Evolutionary conservation across 2,797 vertebrate genomes (phyloP).

Genomic region (Borostomias antarcticus): DNA sequence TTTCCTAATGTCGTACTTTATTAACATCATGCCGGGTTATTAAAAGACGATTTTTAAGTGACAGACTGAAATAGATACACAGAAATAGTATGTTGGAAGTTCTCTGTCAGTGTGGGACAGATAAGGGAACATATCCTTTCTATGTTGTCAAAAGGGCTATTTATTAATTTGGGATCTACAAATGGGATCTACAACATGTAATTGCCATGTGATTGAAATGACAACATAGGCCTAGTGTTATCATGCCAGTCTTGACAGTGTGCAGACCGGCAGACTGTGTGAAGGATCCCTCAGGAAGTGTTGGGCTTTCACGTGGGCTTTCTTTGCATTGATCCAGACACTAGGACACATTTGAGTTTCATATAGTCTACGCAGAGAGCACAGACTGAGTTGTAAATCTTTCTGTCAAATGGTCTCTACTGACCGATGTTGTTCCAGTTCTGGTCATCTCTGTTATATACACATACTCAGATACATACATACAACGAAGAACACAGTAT

Average conservation of each 20-base stretch:
- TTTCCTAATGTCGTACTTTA: slow-evolving; percentile 75
- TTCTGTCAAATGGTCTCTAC: slow-evolving; percentile 47
- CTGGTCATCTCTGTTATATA: not conserved
- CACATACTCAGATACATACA: too few species aligned
- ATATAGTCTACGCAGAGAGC: slow-evolving; percentile 38
- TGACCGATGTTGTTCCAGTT: not conserved
- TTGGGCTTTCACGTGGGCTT: slow-evolving; percentile 50
- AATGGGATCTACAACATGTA: too few species aligned
- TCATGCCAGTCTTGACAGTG: not conserved
- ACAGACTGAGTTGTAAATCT: slow-evolving; percentile 45
- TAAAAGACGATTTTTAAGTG: slow-evolving; percentile 84
- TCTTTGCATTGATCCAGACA: slow-evolving; percentile 69
- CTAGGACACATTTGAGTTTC: slow-evolving; percentile 58
- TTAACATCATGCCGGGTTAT: slow-evolving; percentile 76
- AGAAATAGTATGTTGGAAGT: slow-evolving; percentile 75
- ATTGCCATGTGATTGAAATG: too few species aligned
- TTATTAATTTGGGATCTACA: not conserved
- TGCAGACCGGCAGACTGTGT: not conserved
- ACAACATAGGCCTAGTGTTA: not conserved
- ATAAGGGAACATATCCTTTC: slow-evolving; percentile 23
- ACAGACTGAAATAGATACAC: slow-evolving; percentile 81
- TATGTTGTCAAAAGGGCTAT: not conserved
- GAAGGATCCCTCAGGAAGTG: slow-evolving; percentile 34
- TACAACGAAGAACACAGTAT: too few species aligned
- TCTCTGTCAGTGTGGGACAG: slow-evolving; percentile 60